Evolutionary conservation across 1,140 invertebrate species (phyloP), one percentile per base, ranked within the genome.

Genomic region (Metopolophium dirhodum): DNA sequence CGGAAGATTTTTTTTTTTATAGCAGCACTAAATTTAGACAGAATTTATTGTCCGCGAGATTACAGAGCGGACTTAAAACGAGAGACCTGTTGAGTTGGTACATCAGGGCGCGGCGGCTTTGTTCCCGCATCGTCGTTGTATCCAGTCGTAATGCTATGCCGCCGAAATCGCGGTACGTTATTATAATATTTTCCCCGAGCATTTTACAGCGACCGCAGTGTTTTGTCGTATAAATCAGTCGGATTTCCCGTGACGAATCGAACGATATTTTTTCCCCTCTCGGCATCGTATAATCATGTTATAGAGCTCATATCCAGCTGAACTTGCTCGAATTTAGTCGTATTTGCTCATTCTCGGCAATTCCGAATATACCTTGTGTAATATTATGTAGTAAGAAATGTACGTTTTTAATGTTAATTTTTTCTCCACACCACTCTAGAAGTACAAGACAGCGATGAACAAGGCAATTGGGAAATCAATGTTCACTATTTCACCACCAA

Each of bases 11-110:
- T 22, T 37, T 37, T 92, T 61, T 61, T n/a, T 83, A 41, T 61
- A 30, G 18, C 6, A 4, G 23, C 18, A 77, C 61, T 92, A 92
- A 92, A 85, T 92, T 83, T 92, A 92, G 77, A 91, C 47, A 18
- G 47, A 92, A 92, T 85, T 82, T 91, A 49, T 49, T 77, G 61
- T 82, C 47, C 90, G n/a, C 61, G 30, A n/a, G 30, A 77, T 77
- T 18, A n/a, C 4, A 20, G 37, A 88, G 41, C 61, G 18, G 8
- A 82, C 61, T 90, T 68, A 37, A 90, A 91, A 91, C 30, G 41
- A 30, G 11, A 86, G 30, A 77, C 30, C 61, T 77, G 61, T 77
- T 77, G 61, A n/a, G 61, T 18, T n/a, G 23, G n/a, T 77, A 77
- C 61, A 77, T 77, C 61, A 77, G 61, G 61, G 30, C 30, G 30